phyloP scores from a whole-genome alignment of 37 sponge, comb jelly and placozoan genomes.

The Aplysina aerophoba region DNA sequence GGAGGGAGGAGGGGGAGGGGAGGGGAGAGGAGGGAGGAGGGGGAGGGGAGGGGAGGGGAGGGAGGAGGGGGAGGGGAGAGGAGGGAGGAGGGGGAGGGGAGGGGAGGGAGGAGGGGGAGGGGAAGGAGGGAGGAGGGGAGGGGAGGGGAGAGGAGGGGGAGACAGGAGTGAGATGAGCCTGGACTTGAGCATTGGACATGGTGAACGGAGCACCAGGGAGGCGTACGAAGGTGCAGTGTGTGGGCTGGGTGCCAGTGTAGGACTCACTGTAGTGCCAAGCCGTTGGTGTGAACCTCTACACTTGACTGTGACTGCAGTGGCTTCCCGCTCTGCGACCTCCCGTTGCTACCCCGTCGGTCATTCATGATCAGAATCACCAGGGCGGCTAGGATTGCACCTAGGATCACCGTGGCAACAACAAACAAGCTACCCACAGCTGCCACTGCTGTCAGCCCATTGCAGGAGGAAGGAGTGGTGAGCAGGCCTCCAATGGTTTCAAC shows the following conservation, averaged over 20 bases:
- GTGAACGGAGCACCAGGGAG: neutral
- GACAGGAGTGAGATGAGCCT: neutral
- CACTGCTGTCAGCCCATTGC: too few relatives aligned
- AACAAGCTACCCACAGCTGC: too few relatives aligned
- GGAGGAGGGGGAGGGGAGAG: neutral
- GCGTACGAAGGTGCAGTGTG: neutral
- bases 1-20: neutral
- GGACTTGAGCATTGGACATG: neutral
- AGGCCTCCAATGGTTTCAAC: neutral
- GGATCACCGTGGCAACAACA: too few relatives aligned
- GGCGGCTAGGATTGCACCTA: too few relatives aligned
- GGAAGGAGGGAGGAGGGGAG: neutral
- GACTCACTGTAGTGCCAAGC: neutral
- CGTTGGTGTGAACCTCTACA: too few relatives aligned
- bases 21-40: neutral
- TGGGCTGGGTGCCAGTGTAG: neutral
- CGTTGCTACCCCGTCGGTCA: too few relatives aligned
- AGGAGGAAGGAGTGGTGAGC: too few relatives aligned
- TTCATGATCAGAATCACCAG: too few relatives aligned
- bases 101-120: slow-evolving; percentile 14
- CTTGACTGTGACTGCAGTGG: too few relatives aligned
- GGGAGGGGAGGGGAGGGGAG: neutral
- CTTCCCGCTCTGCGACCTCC: too few relatives aligned
- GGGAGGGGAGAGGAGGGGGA: neutral
- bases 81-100: slow-evolving; percentile 6